Percentiles rank a stretch among this genome's conserved stretches.
Conservation (phyloP, 2,888 invertebrate genomes). For the Gisinianus flammeolus region DNA sequence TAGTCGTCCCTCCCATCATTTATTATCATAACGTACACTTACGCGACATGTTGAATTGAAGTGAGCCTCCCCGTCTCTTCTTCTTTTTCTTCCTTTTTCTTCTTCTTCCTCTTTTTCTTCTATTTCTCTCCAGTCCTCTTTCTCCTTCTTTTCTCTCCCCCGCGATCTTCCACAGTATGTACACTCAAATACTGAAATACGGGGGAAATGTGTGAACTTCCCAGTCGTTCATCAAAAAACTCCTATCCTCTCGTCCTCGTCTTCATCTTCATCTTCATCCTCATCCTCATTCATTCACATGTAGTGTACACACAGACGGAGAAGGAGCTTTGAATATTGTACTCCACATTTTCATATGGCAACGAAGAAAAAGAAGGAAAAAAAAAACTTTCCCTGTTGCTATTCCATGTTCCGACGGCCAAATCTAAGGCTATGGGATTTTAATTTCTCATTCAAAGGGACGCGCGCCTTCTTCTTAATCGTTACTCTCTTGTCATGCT, state of each 20-base stretch:
- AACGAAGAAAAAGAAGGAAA: background rate
- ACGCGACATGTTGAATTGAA: constrained; percentile 47
- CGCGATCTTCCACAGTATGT: background rate
- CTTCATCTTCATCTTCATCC: background rate
- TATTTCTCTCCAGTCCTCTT: no score
- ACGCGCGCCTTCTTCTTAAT: background rate
- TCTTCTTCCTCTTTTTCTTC: no score
- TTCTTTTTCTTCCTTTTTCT: constrained; percentile 20
- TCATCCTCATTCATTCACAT: background rate
- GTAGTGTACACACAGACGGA: background rate
- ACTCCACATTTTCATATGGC: background rate
- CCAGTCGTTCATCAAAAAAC: constrained; percentile 28
- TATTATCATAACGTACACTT: constrained; percentile 49
- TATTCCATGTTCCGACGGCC: background rate
- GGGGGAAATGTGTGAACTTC: no score
- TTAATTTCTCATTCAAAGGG: no score
- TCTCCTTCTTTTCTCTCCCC: constrained; percentile 33
- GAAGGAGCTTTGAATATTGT: background rate
- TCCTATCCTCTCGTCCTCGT: constrained; percentile 20
- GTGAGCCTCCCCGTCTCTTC: constrained; percentile 24
- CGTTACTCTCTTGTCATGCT: background rate
- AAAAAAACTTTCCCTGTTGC: constrained; percentile 13
- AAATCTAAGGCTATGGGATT: no score
- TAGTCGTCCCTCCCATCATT: constrained; percentile 45
- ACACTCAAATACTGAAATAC: background rate